Evolutionary conservation across 2,113 vertebrate genomes (phyloP), one percentile per base, ranked within the genome.

Genomic region (Rhynchopsitta pachyrhyncha): DNA sequence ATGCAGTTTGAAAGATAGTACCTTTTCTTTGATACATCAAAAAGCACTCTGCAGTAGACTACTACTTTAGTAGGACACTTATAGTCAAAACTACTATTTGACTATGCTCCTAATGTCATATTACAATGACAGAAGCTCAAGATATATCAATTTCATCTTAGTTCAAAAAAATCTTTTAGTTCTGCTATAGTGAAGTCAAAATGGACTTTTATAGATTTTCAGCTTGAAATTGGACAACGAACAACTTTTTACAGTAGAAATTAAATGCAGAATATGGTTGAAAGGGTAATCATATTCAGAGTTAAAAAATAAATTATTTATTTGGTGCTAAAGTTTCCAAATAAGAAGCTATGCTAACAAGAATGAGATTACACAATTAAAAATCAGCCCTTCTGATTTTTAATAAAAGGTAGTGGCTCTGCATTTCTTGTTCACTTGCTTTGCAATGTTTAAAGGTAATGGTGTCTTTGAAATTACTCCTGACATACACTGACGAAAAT

Each of bases 1-100:
- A 93, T 57, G 74, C 70, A 57, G 66, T 92, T 93, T 94, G 93
- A 95, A 96, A 96, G 96, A 94, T 85, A 84, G 88, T 86, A 79
- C 87, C n/a, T 50, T 96, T 93, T 92, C 97, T 97, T 96, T 97
- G 96, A 96, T 92, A 78, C 31, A 97, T 92, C 95, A 97, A 89
- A 97, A 97, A 94, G 86, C 94, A 96, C 91, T 95, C 95, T 94
- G 71, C 66, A 89, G 90, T 82, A 80, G 93, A 85, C 95, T 67
- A 64, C 88, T 81, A 92, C 93, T 94, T 88, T 86, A 95, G 93
- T 82, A 79, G 94, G 95, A 94, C 64, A 94, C 93, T 92, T 84
- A 94, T 78, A 84, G 93, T 93, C 92, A 96, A 93, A 94, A 80
- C 81, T 68, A 59, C 89, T 66, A 78, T 95, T 95, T 92, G 91